Evolutionary conservation across 2,888 invertebrate genomes (phyloP).

Genomic region (Heliconius aoede): DNA sequence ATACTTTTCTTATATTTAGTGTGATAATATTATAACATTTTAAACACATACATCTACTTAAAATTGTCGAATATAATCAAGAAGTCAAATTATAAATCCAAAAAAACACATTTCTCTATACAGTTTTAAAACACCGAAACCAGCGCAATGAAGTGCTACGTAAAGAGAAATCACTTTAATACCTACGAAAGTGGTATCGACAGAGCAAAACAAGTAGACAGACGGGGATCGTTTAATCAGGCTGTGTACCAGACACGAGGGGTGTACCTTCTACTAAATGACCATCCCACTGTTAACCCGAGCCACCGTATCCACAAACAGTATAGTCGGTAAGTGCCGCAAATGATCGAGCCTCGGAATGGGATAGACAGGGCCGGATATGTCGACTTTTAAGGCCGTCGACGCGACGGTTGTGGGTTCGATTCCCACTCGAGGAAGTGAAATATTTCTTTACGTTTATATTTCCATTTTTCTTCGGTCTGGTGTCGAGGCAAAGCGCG

Average conservation of each 20-base stretch:
- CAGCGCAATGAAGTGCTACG: slow-evolving; percentile 39
- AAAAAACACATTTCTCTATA: neutral
- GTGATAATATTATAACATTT: too few species aligned
- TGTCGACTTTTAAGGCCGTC: too few species aligned
- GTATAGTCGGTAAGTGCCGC: slow-evolving; percentile 75
- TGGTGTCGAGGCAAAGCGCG: too few species aligned
- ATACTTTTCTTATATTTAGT: too few species aligned
- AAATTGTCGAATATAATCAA: neutral
- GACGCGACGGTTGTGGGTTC: too few species aligned
- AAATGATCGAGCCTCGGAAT: slow-evolving; percentile 43
- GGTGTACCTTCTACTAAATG: slow-evolving; percentile 78
- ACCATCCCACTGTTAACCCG: slow-evolving; percentile 81
- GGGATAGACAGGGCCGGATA: slow-evolving; percentile 42
- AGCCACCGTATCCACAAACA: slow-evolving; percentile 81
- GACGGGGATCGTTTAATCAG: slow-evolving; percentile 80
- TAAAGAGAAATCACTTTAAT: slow-evolving; percentile 54
- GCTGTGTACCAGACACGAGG: slow-evolving; percentile 72
- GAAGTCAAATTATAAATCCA: neutral
- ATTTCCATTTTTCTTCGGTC: too few species aligned
- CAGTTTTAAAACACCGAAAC: slow-evolving; percentile 26
- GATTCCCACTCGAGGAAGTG: too few species aligned
- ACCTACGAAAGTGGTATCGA: slow-evolving; percentile 59
- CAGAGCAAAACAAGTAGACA: slow-evolving; percentile 71
- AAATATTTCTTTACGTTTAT: too few species aligned
- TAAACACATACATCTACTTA: neutral